Base-by-base conservation (phyloP, 2,797 vertebrate species). In the Zenarchopterus dispar region DNA sequence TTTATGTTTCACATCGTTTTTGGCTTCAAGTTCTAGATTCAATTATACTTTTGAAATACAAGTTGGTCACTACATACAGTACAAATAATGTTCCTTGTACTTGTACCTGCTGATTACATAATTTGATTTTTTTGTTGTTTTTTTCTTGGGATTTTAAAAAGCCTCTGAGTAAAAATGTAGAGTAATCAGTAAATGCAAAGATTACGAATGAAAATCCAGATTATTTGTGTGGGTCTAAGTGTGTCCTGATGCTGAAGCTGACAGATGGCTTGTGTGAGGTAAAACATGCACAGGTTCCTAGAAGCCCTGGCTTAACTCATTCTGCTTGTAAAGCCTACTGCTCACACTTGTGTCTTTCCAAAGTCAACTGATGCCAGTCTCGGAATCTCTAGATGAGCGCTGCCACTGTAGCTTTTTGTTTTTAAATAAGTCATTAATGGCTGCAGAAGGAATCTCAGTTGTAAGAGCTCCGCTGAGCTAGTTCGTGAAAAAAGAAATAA, bases 211-310 rank as follows among this genome's bases (percentile, higher is more conserved):
- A 53, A 39, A 46, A 46, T 5, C 17, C 22, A 55, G 23, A n/a
- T 8, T 7, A 3, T 22, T 22, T 54, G 36, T 53, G 56, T 31
- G 42, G 24, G 21, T 58, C 58, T 62, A 4, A 55, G 60, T 21
- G 18, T 4, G 47, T 51, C 52, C 9, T 48, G 55, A 57, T 17
- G 51, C 66, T 62, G 19, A 39, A 67, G 56, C 28, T 61, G 82
- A 77, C 87, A 81, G 73, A 75, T 83, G 84, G 74, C 54, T 5
- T 43, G 73, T 63, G 60, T 44, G 50, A 73, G 70, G 70, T 75
- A 10, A 65, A 69, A 53, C 71, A 81, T 74, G 73, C 79, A 78
- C 60, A 74, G 63, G 52, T 62, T 68, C 42, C 36, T 67, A 59
- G 69, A 67, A 5, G 69, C 80, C 77, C 74, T 18, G 61, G 81